Evolutionary conservation across 1,140 invertebrate genomes (phyloP).

Genomic region (Leptopilina boulardi): DNA sequence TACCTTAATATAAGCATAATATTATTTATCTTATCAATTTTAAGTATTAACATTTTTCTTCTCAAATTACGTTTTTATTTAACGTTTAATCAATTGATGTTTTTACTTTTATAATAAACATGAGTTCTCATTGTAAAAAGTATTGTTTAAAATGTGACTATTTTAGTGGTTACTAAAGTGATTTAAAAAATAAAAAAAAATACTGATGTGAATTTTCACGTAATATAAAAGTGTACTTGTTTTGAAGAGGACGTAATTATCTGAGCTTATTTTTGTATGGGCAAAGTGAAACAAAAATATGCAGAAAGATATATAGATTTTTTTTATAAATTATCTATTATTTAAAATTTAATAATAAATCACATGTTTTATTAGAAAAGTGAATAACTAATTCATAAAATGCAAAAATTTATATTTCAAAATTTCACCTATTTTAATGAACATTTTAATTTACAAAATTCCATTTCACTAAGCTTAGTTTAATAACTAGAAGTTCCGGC

Average conservation of each 20-base stretch:
- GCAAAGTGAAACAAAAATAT: neutral
- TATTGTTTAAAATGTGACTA: neutral
- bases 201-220: neutral
- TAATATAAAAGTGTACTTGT: slow-evolving; percentile 42
- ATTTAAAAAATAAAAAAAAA: neutral
- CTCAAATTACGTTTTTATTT: neutral
- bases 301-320: too few relatives aligned
- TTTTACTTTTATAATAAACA: neutral
- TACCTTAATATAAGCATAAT: neutral
- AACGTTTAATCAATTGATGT: neutral
- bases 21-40: neutral
- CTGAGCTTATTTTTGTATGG: slow-evolving; percentile 41
- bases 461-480: too few relatives aligned
- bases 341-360: too few relatives aligned
- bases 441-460: too few relatives aligned
- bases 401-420: too few relatives aligned
- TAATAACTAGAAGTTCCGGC: too few relatives aligned
- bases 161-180: neutral
- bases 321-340: too few relatives aligned
- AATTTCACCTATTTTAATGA: too few relatives aligned
- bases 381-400: too few relatives aligned
- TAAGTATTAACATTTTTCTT: neutral
- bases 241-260: slow-evolving; percentile 34
- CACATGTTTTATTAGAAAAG: too few relatives aligned
- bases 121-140: neutral